phyloP scores from a whole-genome alignment of 2,797 vertebrate genomes.

The Sebastes cheni region DNA sequence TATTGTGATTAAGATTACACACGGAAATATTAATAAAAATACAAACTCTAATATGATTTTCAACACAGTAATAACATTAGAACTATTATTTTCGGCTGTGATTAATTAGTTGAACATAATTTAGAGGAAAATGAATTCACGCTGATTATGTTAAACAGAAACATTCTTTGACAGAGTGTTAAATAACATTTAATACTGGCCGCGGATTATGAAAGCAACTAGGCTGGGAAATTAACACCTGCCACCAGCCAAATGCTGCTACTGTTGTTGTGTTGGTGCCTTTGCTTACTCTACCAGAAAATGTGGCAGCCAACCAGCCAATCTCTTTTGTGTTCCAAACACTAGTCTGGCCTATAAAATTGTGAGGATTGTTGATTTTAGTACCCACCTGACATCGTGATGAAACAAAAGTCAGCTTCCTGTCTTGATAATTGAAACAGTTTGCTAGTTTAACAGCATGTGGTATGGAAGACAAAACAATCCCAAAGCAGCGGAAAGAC shows the following conservation, averaged over 20 bases:
- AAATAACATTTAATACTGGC: conserved; percentile 47
- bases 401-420: conserved; percentile 23
- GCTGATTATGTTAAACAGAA: conserved; percentile 34
- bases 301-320: conserved; percentile 44
- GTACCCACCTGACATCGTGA: conserved; percentile 20
- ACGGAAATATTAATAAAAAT: not conserved
- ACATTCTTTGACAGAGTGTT: conserved; percentile 46
- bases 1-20: not conserved
- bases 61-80: not conserved
- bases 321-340: conserved; percentile 39
- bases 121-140: conserved; percentile 32
- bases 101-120: conserved; percentile 24
- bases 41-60: not conserved
- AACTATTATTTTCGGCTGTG: not conserved
- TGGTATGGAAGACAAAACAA: conserved; percentile 3
- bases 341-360: conserved; percentile 36
- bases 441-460: not conserved
- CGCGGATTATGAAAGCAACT: conserved; percentile 41
- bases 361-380: conserved; percentile 15
- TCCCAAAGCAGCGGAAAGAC: not conserved
- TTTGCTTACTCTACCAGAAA: conserved; percentile 52
- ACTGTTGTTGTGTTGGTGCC: conserved; percentile 41
- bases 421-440: not conserved
- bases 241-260: conserved; percentile 64
- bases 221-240: conserved; percentile 64